These are phyloP conservation scores for Ciconia nigra DNA, from an alignment of 2,797 vertebrate genomes.

Conservation along the genomic window DNA sequence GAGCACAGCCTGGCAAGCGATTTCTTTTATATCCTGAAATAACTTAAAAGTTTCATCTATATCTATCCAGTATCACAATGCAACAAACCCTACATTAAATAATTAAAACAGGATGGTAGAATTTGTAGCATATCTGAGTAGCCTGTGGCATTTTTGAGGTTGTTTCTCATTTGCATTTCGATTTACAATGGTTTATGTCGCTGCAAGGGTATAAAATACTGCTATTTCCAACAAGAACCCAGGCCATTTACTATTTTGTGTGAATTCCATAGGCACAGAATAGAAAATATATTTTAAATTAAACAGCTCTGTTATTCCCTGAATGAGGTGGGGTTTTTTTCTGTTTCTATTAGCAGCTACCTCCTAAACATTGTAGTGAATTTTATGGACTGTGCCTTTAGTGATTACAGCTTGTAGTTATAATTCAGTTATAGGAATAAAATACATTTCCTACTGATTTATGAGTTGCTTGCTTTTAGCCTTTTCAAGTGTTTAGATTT, in stretches of 20 bases:
- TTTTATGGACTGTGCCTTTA: constrained; percentile 1
- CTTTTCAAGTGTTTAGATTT: not conserved
- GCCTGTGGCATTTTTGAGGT: not conserved
- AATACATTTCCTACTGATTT: constrained; percentile 22
- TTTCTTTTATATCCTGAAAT: not conserved
- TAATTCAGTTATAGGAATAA: not conserved
- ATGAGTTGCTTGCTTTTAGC: not conserved
- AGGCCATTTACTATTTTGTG: not conserved
- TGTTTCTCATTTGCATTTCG: constrained; percentile 17
- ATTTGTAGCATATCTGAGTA: not conserved
- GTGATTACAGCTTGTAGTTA: not conserved
- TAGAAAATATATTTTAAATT: not conserved
- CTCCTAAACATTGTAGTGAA: not conserved
- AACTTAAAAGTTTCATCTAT: not conserved
- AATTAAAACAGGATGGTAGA: not conserved
- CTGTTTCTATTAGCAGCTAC: not conserved
- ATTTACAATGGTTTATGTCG: not conserved
- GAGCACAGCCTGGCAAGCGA: not conserved
- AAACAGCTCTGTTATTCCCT: not conserved
- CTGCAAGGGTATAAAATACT: not conserved
- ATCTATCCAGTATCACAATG: not conserved
- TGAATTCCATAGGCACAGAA: not conserved
- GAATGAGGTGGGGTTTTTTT: not conserved
- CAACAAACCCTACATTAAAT: not conserved
- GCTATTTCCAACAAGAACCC: not conserved